Conservation (phyloP, 2,113 vertebrate genomes). For the Channa argus region DNA sequence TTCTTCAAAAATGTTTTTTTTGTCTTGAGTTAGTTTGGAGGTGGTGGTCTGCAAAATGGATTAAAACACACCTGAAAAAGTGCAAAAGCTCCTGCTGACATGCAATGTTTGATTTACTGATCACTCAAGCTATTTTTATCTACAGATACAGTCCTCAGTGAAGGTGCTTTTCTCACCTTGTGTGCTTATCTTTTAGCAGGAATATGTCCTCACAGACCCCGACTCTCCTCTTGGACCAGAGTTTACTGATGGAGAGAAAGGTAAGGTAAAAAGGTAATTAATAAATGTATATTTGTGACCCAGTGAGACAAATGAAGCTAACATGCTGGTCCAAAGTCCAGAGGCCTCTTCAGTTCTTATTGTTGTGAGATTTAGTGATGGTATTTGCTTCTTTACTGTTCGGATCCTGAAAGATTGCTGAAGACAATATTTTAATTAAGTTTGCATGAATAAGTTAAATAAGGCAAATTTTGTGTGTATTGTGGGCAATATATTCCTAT, state of each 20-base stretch:
- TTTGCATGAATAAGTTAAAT: no score
- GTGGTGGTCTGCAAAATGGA: conserved; percentile 49
- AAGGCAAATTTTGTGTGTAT: no score
- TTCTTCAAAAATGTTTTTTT: conserved; percentile 46
- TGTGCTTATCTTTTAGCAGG: conserved; percentile 88
- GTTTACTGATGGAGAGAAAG: conserved; percentile 81
- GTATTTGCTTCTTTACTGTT: no score
- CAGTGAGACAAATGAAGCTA: neutral
- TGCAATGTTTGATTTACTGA: conserved; percentile 10
- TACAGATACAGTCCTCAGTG: neutral
- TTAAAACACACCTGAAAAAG: conserved; percentile 25
- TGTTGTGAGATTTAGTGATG: no score
- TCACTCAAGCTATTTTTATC: conserved; percentile 15
- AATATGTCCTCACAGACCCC: conserved; percentile 93
- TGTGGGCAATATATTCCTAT: no score
- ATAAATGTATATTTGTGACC: neutral
- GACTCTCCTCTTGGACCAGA: conserved; percentile 89
- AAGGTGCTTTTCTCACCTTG: conserved; percentile 72
- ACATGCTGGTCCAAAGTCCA: no score
- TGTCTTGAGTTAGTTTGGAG: conserved; percentile 20
- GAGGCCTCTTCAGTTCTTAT: no score
- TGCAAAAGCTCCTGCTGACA: neutral
- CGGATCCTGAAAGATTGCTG: no score
- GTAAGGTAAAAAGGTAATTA: neutral
- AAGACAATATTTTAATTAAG: no score